Evolutionary conservation across 2,113 vertebrate species (phyloP).

Genomic region (Xyliphius kryptos): DNA sequence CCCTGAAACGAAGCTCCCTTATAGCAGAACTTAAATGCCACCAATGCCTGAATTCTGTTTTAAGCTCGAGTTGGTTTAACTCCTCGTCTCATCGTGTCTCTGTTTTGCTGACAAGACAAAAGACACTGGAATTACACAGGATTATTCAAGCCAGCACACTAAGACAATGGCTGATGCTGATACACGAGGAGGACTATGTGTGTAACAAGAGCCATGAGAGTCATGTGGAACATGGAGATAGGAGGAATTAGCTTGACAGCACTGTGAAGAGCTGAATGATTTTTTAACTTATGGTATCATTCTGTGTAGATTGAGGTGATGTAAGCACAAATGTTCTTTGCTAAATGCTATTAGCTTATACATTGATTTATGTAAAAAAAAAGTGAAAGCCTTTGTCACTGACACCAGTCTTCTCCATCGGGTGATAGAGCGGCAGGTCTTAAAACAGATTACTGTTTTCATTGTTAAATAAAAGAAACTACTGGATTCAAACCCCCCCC

Average conservation of each 20-base stretch:
- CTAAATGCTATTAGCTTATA: slow-evolving; percentile 73
- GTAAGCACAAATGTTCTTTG: slow-evolving; percentile 61
- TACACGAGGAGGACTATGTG: slow-evolving; percentile 53
- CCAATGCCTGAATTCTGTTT: slow-evolving; percentile 12
- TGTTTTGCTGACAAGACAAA: slow-evolving; percentile 55
- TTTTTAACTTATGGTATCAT: slow-evolving; percentile 68
- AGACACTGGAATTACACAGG: slow-evolving; percentile 62
- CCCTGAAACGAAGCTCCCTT: slow-evolving; percentile 41
- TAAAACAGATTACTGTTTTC: slow-evolving; percentile 67
- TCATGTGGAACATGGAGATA: slow-evolving; percentile 69
- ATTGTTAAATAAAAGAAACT: slow-evolving; percentile 61
- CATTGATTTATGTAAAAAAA: slow-evolving; percentile 66
- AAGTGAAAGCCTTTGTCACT: slow-evolving; percentile 72
- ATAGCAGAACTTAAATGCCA: slow-evolving; percentile 28
- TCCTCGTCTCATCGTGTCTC: slow-evolving; percentile 23
- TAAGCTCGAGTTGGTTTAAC: slow-evolving; percentile 54
- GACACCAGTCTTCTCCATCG: slow-evolving; percentile 68
- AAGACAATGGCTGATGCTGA: slow-evolving; percentile 57
- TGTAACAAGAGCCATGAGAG: slow-evolving; percentile 58
- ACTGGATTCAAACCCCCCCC: slow-evolving; percentile 50
- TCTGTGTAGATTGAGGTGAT: slow-evolving; percentile 54
- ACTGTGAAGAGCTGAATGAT: slow-evolving; percentile 51
- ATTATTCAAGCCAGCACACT: slow-evolving; percentile 61
- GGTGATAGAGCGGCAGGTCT: slow-evolving; percentile 69
- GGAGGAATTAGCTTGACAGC: slow-evolving; percentile 67